phyloP scores from a whole-genome alignment of 1,140 invertebrate genomes.

The Bilobella aurantiaca region DNA sequence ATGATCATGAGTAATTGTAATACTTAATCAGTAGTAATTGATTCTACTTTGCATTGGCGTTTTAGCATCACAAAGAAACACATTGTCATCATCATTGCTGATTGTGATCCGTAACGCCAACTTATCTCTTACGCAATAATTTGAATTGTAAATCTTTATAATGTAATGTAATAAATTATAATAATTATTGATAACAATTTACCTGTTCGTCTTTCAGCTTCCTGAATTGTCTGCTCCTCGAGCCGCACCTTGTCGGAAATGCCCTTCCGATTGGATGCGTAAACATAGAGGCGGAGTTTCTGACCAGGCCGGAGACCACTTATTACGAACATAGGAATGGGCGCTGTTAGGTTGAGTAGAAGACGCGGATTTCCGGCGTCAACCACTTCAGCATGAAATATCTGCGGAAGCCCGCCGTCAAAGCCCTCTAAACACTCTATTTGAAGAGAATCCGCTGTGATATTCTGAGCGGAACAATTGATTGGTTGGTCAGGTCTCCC shows the following conservation, averaged over 20 bases:
- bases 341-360: conserved; percentile 56
- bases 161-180: too few species aligned
- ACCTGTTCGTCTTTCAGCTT: conserved; percentile 70
- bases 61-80: too few species aligned
- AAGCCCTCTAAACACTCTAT: conserved; percentile 69
- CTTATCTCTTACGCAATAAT: neutral
- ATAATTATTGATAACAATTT: conserved; percentile 38
- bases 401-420: conserved; percentile 57
- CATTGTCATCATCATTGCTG: too few species aligned
- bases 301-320: conserved; percentile 57
- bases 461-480: conserved; percentile 68
- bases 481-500: conserved; percentile 63
- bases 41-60: too few species aligned
- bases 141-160: neutral
- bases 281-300: conserved; percentile 57
- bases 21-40: too few species aligned
- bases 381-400: conserved; percentile 61
- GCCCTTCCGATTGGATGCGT: conserved; percentile 74
- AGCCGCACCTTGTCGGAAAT: conserved; percentile 55
- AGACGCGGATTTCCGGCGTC: conserved; percentile 55
- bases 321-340: conserved; percentile 55
- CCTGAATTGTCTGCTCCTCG: conserved; percentile 58
- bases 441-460: conserved; percentile 63
- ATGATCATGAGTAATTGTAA: too few species aligned
- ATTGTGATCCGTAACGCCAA: too few species aligned